Evolutionary conservation across 2,797 vertebrate species (phyloP).

Genomic region (Vultur gryphus): DNA sequence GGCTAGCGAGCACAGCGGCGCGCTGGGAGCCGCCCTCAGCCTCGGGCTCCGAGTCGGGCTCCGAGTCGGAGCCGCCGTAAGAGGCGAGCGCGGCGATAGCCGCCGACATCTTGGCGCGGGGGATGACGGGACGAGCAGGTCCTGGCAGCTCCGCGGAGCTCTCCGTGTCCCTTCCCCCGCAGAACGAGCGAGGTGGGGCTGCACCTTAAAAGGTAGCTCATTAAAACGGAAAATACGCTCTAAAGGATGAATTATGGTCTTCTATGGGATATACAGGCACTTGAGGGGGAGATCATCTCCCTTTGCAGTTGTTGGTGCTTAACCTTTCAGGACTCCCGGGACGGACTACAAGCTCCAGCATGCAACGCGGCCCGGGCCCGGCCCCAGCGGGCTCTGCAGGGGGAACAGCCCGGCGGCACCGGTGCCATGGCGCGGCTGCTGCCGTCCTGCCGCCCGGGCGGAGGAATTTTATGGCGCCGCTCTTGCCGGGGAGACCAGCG

Average conservation of each 20-base stretch:
- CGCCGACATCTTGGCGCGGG: slow-evolving; percentile 85
- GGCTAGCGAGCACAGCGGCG: slow-evolving; percentile 3
- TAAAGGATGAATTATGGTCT: fast-evolving
- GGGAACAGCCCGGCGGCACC: fast-evolving
- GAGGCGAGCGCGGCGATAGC: slow-evolving; percentile 83
- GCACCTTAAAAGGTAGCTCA: fast-evolving
- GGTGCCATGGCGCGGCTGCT: fast-evolving
- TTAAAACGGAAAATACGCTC: fast-evolving
- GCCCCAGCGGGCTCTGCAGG: not conserved
- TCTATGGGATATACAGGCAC: fast-evolving
- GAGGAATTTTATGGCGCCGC: too few relatives aligned
- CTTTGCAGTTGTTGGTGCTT: fast-evolving
- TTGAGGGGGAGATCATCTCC: fast-evolving
- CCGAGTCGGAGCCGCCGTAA: slow-evolving; percentile 87
- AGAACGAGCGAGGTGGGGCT: fast-evolving
- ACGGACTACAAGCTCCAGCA: slow-evolving; percentile 9
- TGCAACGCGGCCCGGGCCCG: not conserved
- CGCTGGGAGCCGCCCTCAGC: slow-evolving; percentile 56
- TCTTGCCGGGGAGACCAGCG: not conserved
- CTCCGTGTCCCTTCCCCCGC: fast-evolving
- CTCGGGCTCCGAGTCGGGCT: slow-evolving; percentile 88
- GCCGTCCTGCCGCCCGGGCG: not conserved
- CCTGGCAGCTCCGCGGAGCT: not conserved
- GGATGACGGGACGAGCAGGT: not conserved
- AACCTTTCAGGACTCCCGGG: not conserved